These are phyloP conservation scores for Pachyseris speciosa DNA, from an alignment of 64 coral and sea anemone genomes.

Conservation along the genomic window DNA sequence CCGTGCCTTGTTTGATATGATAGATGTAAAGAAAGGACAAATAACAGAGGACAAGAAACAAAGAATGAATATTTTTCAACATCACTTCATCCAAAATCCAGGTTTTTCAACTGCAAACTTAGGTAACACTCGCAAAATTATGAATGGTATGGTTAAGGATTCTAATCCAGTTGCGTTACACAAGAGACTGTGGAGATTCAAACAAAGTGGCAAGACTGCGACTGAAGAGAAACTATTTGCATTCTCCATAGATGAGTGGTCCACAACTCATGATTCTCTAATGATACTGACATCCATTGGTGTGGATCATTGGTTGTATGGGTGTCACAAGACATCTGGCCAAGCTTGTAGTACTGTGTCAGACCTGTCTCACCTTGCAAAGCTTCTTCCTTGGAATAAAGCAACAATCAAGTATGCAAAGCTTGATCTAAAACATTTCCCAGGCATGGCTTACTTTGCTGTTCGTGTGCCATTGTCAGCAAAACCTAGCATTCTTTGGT, in stretches of 20 bases:
- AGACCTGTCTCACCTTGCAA: slow-evolving; percentile 52
- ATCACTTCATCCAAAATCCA: slow-evolving; percentile 79
- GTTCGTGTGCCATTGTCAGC: slow-evolving; percentile 40
- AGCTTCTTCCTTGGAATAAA: slow-evolving; percentile 52
- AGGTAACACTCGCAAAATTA: background rate
- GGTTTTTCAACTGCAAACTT: slow-evolving; percentile 25
- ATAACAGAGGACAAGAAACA: slow-evolving; percentile 41
- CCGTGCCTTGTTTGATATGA: slow-evolving; percentile 92
- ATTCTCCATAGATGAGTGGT: slow-evolving; percentile 61
- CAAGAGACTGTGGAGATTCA: slow-evolving; percentile 77
- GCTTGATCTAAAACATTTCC: slow-evolving; percentile 46
- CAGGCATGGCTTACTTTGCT: slow-evolving; percentile 73
- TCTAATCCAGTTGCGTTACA: slow-evolving; percentile 53
- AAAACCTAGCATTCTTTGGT: slow-evolving; percentile 48
- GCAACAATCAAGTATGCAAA: slow-evolving; percentile 63
- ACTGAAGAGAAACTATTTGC: slow-evolving; percentile 76
- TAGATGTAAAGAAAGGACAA: slow-evolving; percentile 73
- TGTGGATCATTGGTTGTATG: slow-evolving; percentile 76
- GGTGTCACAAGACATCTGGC: slow-evolving; percentile 65
- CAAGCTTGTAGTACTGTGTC: slow-evolving; percentile 60
- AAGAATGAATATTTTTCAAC: slow-evolving; percentile 57
- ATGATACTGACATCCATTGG: slow-evolving; percentile 66
- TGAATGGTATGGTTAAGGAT: slow-evolving; percentile 8
- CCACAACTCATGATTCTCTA: slow-evolving; percentile 62
- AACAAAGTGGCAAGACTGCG: slow-evolving; percentile 24